A percentile compares a stretch with the other conserved stretches of the same genome.
phyloP scores from a whole-genome alignment of 2,797 vertebrate genomes.

The Typhlichthys eigenmanni region DNA sequence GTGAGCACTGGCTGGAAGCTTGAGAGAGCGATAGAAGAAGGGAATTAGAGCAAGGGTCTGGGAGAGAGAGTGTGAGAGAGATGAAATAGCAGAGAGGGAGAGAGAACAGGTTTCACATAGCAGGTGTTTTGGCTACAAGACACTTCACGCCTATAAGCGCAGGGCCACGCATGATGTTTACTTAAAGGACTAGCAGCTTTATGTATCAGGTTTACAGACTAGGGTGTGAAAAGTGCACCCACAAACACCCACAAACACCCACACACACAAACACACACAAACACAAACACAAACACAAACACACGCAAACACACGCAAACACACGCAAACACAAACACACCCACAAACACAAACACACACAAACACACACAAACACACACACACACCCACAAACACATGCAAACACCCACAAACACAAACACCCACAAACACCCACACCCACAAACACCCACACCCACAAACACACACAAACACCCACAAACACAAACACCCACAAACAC shows the following conservation, averaged over 20 bases:
- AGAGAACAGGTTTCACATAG: slow-evolving; percentile 10
- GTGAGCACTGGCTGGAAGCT: slow-evolving; percentile 41
- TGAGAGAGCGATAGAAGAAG: slow-evolving; percentile 26
- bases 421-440: no score
- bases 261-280: no score
- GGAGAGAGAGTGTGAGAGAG: slow-evolving; percentile 3
- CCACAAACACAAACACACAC: no score
- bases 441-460: no score
- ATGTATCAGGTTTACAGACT: neutral
- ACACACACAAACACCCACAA: no score
- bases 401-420: no score
- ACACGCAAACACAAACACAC: no score
- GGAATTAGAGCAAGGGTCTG: neutral
- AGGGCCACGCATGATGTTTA: neutral
- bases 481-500: no score
- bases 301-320: no score
- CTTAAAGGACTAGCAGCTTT: neutral
- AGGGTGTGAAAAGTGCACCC: neutral
- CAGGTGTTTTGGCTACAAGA: neutral
- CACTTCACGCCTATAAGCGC: neutral
- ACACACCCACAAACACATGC: no score
- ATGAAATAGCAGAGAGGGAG: neutral
- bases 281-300: no score
- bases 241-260: neutral
- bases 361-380: no score